These are phyloP conservation scores for Congeria kusceri DNA, from an alignment of 2,888 invertebrate genomes.

Conservation along the genomic window DNA sequence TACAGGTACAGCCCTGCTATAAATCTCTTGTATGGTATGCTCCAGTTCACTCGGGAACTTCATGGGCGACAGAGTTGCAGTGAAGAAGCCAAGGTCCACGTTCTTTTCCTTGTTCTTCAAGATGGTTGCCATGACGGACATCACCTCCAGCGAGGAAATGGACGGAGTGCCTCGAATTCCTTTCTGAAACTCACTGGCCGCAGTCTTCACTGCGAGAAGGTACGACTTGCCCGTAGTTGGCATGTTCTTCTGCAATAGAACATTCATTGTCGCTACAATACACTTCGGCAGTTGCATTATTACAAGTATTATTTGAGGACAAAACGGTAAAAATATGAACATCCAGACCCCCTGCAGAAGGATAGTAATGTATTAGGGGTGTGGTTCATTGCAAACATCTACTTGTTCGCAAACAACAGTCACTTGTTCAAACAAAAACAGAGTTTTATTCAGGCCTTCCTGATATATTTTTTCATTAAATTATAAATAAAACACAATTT, in stretches of 20 bases:
- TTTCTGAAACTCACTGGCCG: constrained; percentile 83
- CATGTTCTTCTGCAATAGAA: constrained; percentile 84
- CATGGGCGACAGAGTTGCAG: constrained; percentile 58
- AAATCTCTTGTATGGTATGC: constrained; percentile 58
- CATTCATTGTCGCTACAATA: background rate
- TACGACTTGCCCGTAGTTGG: constrained; percentile 87
- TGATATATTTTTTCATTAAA: too few relatives aligned
- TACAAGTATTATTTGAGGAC: too few relatives aligned
- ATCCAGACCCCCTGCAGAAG: too few relatives aligned
- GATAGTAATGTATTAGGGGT: too few relatives aligned
- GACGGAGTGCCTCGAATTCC: constrained; percentile 74
- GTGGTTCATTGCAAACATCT: too few relatives aligned
- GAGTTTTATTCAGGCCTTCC: too few relatives aligned
- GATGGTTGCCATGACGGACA: constrained; percentile 86
- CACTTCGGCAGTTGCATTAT: too few relatives aligned
- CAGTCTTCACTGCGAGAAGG: constrained; percentile 88
- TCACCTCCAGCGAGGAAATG: constrained; percentile 87
- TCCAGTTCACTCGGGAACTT: constrained; percentile 52
- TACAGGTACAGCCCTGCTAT: constrained; percentile 51
- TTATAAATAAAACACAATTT: too few relatives aligned
- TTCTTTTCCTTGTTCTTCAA: constrained; percentile 79
- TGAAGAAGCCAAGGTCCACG: constrained; percentile 73
- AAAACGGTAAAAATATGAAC: too few relatives aligned
- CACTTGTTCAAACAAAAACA: too few relatives aligned
- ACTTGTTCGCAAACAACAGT: too few relatives aligned